Evolutionary conservation across 2,888 invertebrate genomes (phyloP).

Genomic region (Amorpha juglandis): DNA sequence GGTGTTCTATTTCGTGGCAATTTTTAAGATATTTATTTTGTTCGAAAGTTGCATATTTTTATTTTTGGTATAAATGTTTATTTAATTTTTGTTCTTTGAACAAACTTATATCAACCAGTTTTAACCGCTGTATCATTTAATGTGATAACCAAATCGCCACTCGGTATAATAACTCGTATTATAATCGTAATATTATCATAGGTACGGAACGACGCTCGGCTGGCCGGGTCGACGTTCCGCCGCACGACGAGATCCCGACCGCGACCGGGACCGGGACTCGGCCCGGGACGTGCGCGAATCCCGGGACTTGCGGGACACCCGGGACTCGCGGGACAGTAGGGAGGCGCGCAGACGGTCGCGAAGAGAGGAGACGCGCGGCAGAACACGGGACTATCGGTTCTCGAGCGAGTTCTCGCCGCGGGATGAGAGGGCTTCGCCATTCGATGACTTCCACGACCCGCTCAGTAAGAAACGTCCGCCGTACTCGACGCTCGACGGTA

Average conservation of each 20-base stretch:
- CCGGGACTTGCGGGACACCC: constrained; percentile 50
- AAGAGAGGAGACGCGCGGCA: constrained; percentile 50
- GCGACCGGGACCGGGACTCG: constrained; percentile 46
- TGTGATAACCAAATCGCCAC: too few relatives aligned
- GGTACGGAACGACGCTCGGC: constrained; percentile 73
- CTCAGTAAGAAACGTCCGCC: constrained; percentile 70
- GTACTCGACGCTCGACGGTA: constrained; percentile 71
- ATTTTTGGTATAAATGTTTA: too few relatives aligned
- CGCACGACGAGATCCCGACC: constrained; percentile 47
- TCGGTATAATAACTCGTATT: too few relatives aligned
- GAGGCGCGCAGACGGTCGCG: constrained; percentile 52
- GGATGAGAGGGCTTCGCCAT: constrained; percentile 82
- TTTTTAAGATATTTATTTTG: too few relatives aligned
- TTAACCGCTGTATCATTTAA: too few relatives aligned
- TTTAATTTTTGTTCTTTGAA: too few relatives aligned
- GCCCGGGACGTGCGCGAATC: constrained; percentile 30
- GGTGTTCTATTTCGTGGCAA: too few relatives aligned
- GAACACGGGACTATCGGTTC: constrained; percentile 71
- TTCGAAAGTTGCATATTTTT: too few relatives aligned
- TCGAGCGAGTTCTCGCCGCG: constrained; percentile 86
- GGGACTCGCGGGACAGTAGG: constrained; percentile 31
- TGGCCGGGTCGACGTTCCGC: constrained; percentile 64
- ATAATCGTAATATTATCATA: constrained; percentile 31
- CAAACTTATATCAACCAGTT: too few relatives aligned
- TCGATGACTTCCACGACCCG: constrained; percentile 85